Evolutionary conservation across 2,888 invertebrate species (phyloP), one percentile per base, ranked within the genome.

Genomic region (Lottia gigantea): DNA sequence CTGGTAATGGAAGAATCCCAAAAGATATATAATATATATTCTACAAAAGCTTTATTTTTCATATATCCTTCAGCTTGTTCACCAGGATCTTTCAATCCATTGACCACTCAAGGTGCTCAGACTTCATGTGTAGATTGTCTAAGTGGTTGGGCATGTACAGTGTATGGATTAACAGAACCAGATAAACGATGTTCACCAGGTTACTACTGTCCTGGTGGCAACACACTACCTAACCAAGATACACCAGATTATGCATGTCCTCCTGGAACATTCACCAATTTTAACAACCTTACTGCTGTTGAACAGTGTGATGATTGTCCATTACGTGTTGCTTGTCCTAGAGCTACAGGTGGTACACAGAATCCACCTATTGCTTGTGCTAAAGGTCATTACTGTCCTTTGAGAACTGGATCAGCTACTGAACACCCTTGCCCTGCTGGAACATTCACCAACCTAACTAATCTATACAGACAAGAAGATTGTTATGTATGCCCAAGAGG

Each of bases 341-440:
- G 78, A 3, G 85, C 84, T 0, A 86, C 87, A 0, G 87, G 87
- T 14, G 87, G 87, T n/a, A 71, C 76, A 11, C 84, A 86, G 71
- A 82, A 86, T 64, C 82, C 85, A 7, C 86, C 87, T 7, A 80
- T 81, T 15, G 79, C 86, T 15, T 87, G 87, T 77, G 82, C 78
- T 7, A 71, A 71, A 25, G 87, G 87, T 14, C 80, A 86, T 75
- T 87, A 83, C 76, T 87, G 87, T 73, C 86, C 84, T 16, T 74
- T 71, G 23, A 85, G 85, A 0, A 87, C 87, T 2, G 77, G 74
- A 14, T 76, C 78, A 7, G 75, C 80, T 1, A 84, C 77, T 16
- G 82, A 86, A 75, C 80, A 74, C 67, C 87, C 87, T 2, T 87
- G 87, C 75, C 83, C 86, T 6, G 86, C 86, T 1, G 87, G 87